Conservation (phyloP, 2,113 vertebrate genomes). For the Laticauda colubrina region DNA sequence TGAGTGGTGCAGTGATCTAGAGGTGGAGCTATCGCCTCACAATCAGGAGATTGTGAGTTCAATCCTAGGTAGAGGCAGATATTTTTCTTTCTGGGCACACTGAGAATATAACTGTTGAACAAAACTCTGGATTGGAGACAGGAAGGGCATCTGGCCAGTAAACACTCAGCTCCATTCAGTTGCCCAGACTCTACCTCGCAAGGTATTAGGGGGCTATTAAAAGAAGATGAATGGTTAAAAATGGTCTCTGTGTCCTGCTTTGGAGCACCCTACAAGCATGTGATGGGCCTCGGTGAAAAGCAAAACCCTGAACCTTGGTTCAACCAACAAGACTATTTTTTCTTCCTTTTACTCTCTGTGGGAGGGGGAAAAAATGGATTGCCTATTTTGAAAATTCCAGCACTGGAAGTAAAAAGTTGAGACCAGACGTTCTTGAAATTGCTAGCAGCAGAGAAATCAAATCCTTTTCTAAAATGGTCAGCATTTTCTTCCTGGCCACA, state of each 20-base stretch:
- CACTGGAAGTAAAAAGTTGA: neutral
- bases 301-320: neutral
- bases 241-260: neutral
- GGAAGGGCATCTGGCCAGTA: no score
- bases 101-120: no score
- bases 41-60: no score
- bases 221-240: neutral
- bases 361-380: neutral
- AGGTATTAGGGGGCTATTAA: no score
- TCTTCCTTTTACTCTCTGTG: neutral
- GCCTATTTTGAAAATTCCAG: neutral
- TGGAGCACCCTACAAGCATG: neutral
- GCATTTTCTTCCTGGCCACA: constrained; percentile 28
- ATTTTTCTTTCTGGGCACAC: no score
- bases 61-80: no score
- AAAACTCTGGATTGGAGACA: no score
- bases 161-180: no score
- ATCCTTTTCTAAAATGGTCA: constrained; percentile 23
- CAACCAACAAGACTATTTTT: neutral
- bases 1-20: no score
- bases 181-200: no score
- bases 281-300: neutral
- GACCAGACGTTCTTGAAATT: constrained; percentile 21
- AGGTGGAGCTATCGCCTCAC: no score
- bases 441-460: constrained; percentile 17